These are phyloP conservation scores for Zootermopsis nevadensis DNA, from an alignment of 2,888 invertebrate species.

Conservation along the genomic window DNA sequence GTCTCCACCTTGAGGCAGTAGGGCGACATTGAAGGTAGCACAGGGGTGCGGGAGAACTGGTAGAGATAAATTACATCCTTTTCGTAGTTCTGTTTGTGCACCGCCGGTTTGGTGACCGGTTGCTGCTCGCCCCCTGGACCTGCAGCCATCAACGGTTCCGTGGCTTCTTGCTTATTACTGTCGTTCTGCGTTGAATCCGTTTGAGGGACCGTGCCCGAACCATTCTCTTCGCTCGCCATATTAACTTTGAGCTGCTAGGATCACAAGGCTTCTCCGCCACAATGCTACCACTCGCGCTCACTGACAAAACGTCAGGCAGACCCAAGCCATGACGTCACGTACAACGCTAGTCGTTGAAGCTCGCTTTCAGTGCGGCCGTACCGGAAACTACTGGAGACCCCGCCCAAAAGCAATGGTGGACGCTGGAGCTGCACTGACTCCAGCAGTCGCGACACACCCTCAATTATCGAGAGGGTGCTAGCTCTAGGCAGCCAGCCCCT, in stretches of 20 bases:
- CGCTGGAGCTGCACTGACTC: constrained; percentile 13
- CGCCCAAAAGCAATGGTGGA: constrained; percentile 10
- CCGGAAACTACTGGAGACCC: neutral
- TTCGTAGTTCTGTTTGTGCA: constrained; percentile 89
- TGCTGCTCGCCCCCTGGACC: constrained; percentile 64
- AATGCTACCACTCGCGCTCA: neutral
- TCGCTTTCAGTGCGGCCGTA: constrained; percentile 21
- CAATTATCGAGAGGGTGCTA: constrained; percentile 29
- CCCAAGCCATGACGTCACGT: constrained; percentile 44
- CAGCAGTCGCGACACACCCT: constrained; percentile 36
- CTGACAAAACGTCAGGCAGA: constrained; percentile 35
- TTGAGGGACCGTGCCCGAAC: constrained; percentile 71
- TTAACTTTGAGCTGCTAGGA: neutral
- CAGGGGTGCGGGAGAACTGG: constrained; percentile 91
- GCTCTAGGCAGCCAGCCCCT: neutral
- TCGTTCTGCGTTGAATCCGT: constrained; percentile 66
- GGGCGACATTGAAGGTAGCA: constrained; percentile 90
- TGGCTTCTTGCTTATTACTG: constrained; percentile 61
- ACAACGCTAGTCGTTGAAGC: constrained; percentile 35
- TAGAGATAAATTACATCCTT: constrained; percentile 94
- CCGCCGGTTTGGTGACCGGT: constrained; percentile 78
- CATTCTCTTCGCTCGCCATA: constrained; percentile 84
- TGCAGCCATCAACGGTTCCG: constrained; percentile 57
- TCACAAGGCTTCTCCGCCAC: constrained; percentile 14
- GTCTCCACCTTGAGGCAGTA: constrained; percentile 97